These are phyloP conservation scores for Meloidogyne floridensis DNA, from an alignment of 1,140 invertebrate genomes.

Conservation along the genomic window DNA sequence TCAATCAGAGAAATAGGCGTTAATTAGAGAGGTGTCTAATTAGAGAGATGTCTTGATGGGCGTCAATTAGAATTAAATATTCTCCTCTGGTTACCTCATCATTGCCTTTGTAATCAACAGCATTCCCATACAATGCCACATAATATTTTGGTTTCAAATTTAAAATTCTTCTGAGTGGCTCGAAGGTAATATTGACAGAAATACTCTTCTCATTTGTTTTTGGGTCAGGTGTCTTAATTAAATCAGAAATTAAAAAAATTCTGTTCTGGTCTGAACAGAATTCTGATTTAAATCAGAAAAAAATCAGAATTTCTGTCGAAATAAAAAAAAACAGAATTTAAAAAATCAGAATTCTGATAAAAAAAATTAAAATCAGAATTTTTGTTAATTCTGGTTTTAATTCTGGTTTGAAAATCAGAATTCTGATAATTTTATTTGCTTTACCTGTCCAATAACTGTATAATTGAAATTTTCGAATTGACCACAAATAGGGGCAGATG, in stretches of 20 bases:
- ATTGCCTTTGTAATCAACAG: constrained; percentile 36
- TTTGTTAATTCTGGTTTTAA: neutral
- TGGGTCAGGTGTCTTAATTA: constrained; percentile 29
- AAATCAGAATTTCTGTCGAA: neutral
- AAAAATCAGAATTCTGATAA: neutral
- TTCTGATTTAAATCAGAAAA: neutral
- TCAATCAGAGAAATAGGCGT: neutral
- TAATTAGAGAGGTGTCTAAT: neutral
- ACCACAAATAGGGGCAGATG: constrained; percentile 49
- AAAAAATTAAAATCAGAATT: neutral
- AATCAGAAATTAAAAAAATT: too few species aligned
- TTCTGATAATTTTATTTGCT: too few species aligned
- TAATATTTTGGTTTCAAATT: constrained; percentile 55
- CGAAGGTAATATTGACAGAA: constrained; percentile 57
- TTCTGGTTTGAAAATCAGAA: too few species aligned
- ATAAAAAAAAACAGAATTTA: neutral
- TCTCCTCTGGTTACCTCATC: constrained; percentile 23
- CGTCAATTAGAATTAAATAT: neutral
- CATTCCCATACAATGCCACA: constrained; percentile 59
- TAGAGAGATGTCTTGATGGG: neutral
- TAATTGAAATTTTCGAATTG: constrained; percentile 46
- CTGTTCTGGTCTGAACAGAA: neutral
- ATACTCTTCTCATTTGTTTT: constrained; percentile 38
- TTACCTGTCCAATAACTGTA: constrained; percentile 29
- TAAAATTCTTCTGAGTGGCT: constrained; percentile 34